Percentiles rank a stretch among this genome's conserved stretches.
Conservation (phyloP, 2,888 invertebrate genomes). For the Deroplatys truncata region DNA sequence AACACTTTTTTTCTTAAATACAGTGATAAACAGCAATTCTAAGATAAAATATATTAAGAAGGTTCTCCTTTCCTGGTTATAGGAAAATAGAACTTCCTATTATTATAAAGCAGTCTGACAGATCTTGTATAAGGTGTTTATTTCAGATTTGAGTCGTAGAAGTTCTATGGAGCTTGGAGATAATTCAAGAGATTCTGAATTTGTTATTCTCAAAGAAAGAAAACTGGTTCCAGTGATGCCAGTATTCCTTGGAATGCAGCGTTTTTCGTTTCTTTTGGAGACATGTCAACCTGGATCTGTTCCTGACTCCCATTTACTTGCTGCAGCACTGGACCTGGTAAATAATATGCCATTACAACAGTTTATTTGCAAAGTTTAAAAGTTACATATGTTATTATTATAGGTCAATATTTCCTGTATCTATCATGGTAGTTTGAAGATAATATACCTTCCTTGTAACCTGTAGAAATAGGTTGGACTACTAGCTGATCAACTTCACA, state of each 20-base stretch:
- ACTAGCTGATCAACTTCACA: too few relatives aligned
- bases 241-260: conserved; percentile 81
- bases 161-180: conserved; percentile 80
- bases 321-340: conserved; percentile 91
- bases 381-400: too few relatives aligned
- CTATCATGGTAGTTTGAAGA: too few relatives aligned
- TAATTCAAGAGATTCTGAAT: conserved; percentile 79
- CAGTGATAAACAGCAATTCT: too few relatives aligned
- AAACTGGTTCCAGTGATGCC: conserved; percentile 74
- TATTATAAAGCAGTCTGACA: not conserved
- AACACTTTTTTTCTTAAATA: too few relatives aligned
- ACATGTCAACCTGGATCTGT: conserved; percentile 94
- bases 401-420: too few relatives aligned
- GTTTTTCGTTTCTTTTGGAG: conserved; percentile 90
- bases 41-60: too few relatives aligned
- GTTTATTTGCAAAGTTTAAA: too few relatives aligned
- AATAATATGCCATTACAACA: conserved; percentile 34
- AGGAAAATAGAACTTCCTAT: not conserved
- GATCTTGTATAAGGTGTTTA: not conserved
- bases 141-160: conserved; percentile 65
- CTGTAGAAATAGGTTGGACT: too few relatives aligned
- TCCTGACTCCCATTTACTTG: conserved; percentile 94
- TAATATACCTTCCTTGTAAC: too few relatives aligned
- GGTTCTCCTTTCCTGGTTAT: too few relatives aligned
- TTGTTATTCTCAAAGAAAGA: conserved; percentile 82